Base-by-base conservation (phyloP, 2,113 vertebrate species). In the Lepisosteus osseus region DNA sequence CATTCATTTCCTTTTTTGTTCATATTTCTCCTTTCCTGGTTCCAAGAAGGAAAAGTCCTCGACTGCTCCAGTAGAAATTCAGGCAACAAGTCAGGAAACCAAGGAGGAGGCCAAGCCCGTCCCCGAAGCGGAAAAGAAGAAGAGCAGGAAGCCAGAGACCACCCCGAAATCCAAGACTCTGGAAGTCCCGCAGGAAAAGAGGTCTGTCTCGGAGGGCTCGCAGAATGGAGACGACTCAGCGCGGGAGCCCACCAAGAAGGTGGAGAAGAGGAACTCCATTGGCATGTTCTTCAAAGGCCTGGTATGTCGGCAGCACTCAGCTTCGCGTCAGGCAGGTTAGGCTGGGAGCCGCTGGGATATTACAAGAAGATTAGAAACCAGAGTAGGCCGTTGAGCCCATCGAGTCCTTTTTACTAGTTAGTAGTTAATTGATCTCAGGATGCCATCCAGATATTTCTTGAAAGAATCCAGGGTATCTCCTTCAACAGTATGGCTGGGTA, bases 211-310 rank as follows among this genome's bases (percentile, higher is more conserved):
- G 0, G 84, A 66, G 51, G 75, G 87, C 6, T 65, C 90, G 67
- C 91, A 85, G 14, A 87, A 88, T 3, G 90, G 82, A 0, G 91
- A 89, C 0, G 92, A 91, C 0, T 0, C 84, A 57, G 29, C 84
- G 2, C 90, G 75, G 87, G 82, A 3, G 69, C 71, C 41, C 61
- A 86, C 61, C 75, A 95, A 84, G 85, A 94, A 86, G 84, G 71
- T 85, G 70, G 95, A 97, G 89, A 97, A 97, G 87, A 92, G 90
- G 70, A 97, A 96, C 86, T 95, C 97, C 67, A 87, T 98, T 0
- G 92, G 96, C 40, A 86, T 88, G 63, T 97, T 99, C 84, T 94
- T 99, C 69, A 98, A 97, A 87, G 90, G 82, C 81, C 90, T 97
- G 86, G 97, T 99, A 87, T 2, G 90, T 88, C 41, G 47, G 41